Evolutionary conservation across 2,113 vertebrate genomes (phyloP).

Genomic region (Atrichornis clamosus): DNA sequence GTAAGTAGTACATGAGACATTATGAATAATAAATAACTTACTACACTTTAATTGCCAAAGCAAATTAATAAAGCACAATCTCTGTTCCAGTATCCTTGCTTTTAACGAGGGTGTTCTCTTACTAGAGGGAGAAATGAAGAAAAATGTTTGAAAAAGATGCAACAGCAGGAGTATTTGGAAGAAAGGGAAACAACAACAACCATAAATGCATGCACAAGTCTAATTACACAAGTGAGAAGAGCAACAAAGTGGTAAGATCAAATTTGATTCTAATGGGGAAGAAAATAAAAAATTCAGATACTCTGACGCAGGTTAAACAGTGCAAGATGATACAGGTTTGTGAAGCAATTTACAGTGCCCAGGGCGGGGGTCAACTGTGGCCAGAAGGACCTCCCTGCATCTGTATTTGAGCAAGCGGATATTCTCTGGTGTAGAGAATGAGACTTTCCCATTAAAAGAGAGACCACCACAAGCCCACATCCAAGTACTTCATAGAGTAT

Average conservation of each 20-base stretch:
- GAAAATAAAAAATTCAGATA: background rate
- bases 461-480: background rate
- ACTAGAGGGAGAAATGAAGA: background rate
- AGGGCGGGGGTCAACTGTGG: background rate
- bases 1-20: background rate
- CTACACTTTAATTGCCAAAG: slow-evolving; percentile 32
- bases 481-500: background rate
- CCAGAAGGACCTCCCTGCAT: background rate
- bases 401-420: background rate
- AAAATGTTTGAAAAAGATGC: background rate
- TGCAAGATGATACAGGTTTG: background rate
- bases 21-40: slow-evolving; percentile 41
- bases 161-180: background rate
- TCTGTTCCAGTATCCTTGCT: background rate
- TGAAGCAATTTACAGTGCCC: background rate
- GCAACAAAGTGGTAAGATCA: background rate
- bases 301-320: background rate
- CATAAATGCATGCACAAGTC: background rate
- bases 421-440: background rate
- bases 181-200: background rate
- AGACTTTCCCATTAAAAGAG: background rate
- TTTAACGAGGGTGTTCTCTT: background rate
- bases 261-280: background rate
- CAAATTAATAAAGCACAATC: slow-evolving; percentile 18
- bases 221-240: background rate